These are phyloP conservation scores for Arvicanthis niloticus DNA, from an alignment of 2,113 vertebrate genomes.

Conservation along the genomic window DNA sequence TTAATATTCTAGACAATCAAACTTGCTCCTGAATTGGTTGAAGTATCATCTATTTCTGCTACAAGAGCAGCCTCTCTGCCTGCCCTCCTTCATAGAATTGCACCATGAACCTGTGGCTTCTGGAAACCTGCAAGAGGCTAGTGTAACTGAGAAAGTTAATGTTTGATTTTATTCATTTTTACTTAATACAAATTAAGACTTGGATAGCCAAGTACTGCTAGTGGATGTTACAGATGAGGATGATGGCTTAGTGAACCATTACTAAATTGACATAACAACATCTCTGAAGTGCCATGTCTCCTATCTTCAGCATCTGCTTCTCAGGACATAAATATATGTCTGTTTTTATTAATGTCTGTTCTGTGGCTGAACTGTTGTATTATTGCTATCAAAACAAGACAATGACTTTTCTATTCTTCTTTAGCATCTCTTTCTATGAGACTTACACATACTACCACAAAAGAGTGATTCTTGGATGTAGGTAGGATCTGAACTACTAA, in stretches of 20 bases:
- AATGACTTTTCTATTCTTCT: not conserved
- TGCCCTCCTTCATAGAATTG: accelerated
- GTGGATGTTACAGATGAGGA: not conserved
- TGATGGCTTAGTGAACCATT: not conserved
- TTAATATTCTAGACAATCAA: not conserved
- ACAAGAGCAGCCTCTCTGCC: not conserved
- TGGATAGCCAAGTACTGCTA: not conserved
- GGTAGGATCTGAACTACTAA: not conserved
- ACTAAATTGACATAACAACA: not conserved
- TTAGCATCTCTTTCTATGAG: not conserved
- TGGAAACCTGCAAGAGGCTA: not conserved
- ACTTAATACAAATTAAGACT: not conserved
- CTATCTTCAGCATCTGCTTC: not conserved
- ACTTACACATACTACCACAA: not conserved
- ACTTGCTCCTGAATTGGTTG: not conserved
- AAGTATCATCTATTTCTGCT: not conserved
- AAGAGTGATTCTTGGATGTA: not conserved
- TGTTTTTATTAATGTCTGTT: not conserved
- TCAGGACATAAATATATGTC: not conserved
- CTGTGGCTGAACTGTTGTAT: not conserved
- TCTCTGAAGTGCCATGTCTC: not conserved
- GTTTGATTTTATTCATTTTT: not conserved
- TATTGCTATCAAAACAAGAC: not conserved
- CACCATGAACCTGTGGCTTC: accelerated
- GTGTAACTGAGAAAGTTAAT: not conserved